Percentiles rank a stretch among this genome's conserved stretches.
These are phyloP conservation scores for Nothocercus nigrocapillus DNA, from an alignment of 2,113 vertebrate genomes.

Conservation along the genomic window DNA sequence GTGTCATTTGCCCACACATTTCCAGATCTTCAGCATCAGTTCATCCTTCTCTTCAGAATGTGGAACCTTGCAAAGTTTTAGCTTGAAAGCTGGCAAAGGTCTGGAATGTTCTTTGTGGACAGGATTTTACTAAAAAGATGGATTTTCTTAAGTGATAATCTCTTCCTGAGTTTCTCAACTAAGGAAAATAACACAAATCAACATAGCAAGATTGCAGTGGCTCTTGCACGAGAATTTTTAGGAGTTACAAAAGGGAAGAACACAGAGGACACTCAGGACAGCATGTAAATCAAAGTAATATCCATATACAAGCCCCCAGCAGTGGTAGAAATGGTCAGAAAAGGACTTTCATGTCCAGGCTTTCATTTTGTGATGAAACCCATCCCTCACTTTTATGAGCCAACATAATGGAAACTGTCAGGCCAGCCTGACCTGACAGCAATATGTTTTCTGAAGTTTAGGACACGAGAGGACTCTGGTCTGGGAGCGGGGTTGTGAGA, in stretches of 20 bases:
- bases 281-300: neutral
- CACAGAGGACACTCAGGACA: neutral
- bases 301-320: neutral
- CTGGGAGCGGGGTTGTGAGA: neutral
- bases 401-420: constrained; percentile 27
- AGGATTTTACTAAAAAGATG: neutral
- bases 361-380: neutral
- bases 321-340: neutral
- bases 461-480: neutral
- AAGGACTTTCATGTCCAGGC: neutral
- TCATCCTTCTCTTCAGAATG: neutral
- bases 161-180: neutral
- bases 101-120: neutral
- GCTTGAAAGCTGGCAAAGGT: neutral
- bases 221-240: neutral
- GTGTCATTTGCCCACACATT: fast-evolving
- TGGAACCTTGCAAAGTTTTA: fast-evolving
- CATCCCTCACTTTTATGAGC: constrained; percentile 42
- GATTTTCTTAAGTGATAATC: neutral
- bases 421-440: constrained; percentile 52
- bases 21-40: neutral
- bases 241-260: neutral
- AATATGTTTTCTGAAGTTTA: neutral
- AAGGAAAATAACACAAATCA: neutral
- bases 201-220: neutral